Base-by-base conservation (phyloP, 2,888 invertebrate species). In the Eristalis tenax region DNA sequence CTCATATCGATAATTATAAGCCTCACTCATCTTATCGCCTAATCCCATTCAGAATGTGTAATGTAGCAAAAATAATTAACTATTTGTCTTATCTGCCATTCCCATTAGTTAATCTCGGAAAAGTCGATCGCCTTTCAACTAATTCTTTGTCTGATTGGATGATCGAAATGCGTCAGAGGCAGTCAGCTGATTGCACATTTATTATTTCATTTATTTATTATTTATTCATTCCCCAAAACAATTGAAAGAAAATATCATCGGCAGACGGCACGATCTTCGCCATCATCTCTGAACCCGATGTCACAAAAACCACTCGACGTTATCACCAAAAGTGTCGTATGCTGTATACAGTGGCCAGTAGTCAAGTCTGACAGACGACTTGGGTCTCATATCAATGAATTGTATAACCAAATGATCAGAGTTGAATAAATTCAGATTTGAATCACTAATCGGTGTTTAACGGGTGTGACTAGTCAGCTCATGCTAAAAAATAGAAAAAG, bases 131-230 rank as follows among this genome's bases (percentile, higher is more conserved):
- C 18, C 50, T 50, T 50, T 50, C 18, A 50, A 50, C 18, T 50
- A 18, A 50, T 4, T 50, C 18, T 6, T 50, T 50, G 50, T 50
- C 50, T 50, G 50, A 18, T 50, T 50, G 18, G 18, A 8, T 50
- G 50, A 50, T 18, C 18, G 26, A 66, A 66, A 43, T 66, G 23
- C 65, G 65, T 66, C 65, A 66, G 8, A 22, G 43, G 26, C 43
- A 66, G 43, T 43, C 65, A 66, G 38, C 65, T 66, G 65, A 66
- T 66, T 23, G 40, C n/a, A 40, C 15, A 50, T 50, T 18, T 40
- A 26, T 65, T 23, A 22, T 64, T 66, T 13, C 15, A 1, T 23
- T 6, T 66, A 32, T 32, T 32, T 1, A 10, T 13, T 40, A 23
- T 65, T n/a, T n/a, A n/a, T n/a, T 43, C 15, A 43, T n/a, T 4